phyloP scores from a whole-genome alignment of 2,113 vertebrate species.

The Amblyornis subalaris region DNA sequence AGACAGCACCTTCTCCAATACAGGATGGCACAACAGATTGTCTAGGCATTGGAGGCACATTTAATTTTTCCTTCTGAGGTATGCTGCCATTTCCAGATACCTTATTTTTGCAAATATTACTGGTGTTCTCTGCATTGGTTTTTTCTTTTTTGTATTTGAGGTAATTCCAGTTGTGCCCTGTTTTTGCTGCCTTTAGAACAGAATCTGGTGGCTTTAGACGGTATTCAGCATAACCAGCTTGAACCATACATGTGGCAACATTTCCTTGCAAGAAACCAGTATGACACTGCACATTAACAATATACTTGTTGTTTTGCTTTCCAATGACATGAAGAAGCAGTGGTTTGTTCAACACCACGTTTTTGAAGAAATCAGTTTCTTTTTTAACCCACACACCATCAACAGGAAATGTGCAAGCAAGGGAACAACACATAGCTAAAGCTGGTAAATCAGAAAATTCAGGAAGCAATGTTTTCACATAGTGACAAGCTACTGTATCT shows the following conservation, averaged over 20 bases:
- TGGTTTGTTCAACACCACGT: constrained; percentile 70
- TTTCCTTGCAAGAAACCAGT: constrained; percentile 47
- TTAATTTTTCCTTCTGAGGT: not conserved
- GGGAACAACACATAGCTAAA: constrained; percentile 82
- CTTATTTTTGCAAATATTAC: not conserved
- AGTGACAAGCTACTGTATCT: constrained; percentile 76
- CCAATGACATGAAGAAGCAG: constrained; percentile 73
- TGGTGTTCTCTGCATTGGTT: not conserved
- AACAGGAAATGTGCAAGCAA: constrained; percentile 74
- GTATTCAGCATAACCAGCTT: constrained; percentile 73
- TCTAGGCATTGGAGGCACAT: not conserved
- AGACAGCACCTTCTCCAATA: not conserved
- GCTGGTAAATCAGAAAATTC: constrained; percentile 74
- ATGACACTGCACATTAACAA: constrained; percentile 71
- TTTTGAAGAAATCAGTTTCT: constrained; percentile 77
- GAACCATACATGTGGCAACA: constrained; percentile 69
- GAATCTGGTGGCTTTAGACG: constrained; percentile 49
- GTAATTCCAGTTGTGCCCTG: not conserved
- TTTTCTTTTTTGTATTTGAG: not conserved
- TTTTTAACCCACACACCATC: constrained; percentile 79
- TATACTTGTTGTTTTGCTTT: constrained; percentile 67
- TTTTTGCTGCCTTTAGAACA: not conserved
- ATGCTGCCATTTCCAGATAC: not conserved
- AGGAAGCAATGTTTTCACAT: constrained; percentile 82
- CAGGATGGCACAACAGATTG: not conserved